These are phyloP conservation scores for Mizuhopecten yessoensis DNA, from an alignment of 1,140 invertebrate species.

Conservation along the genomic window DNA sequence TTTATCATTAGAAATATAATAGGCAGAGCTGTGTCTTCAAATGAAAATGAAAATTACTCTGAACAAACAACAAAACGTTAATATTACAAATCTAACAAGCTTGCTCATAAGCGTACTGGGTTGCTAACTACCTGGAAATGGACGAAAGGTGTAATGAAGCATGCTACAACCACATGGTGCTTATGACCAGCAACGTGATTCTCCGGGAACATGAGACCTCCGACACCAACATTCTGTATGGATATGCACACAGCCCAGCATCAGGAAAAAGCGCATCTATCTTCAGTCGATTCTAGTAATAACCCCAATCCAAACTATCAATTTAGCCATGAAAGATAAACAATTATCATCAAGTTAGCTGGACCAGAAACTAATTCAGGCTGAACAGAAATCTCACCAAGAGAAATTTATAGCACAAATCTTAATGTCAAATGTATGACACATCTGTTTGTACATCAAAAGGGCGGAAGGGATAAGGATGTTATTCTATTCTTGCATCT, in stretches of 20 bases:
- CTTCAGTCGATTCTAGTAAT: neutral
- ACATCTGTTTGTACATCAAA: neutral
- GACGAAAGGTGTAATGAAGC: neutral
- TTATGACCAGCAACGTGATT: neutral
- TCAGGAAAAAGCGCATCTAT: neutral
- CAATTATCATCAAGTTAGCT: neutral
- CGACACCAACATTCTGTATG: neutral
- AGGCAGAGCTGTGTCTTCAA: neutral
- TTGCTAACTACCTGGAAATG: neutral
- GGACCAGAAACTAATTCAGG: neutral
- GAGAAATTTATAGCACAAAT: neutral
- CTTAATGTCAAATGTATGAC: neutral
- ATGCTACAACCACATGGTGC: neutral
- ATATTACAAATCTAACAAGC: conserved; percentile 34
- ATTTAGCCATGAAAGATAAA: neutral
- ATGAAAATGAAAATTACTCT: neutral
- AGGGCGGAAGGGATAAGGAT: no score
- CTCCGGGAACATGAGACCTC: neutral
- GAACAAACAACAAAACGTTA: neutral
- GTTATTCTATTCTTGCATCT: no score
- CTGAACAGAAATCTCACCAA: no score
- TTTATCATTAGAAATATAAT: neutral
- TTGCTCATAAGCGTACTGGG: conserved; percentile 8
- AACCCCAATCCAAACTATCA: neutral
- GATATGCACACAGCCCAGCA: neutral